Base-by-base conservation (phyloP, 2,888 invertebrate genomes). In the Lasioglossum villosulum region DNA sequence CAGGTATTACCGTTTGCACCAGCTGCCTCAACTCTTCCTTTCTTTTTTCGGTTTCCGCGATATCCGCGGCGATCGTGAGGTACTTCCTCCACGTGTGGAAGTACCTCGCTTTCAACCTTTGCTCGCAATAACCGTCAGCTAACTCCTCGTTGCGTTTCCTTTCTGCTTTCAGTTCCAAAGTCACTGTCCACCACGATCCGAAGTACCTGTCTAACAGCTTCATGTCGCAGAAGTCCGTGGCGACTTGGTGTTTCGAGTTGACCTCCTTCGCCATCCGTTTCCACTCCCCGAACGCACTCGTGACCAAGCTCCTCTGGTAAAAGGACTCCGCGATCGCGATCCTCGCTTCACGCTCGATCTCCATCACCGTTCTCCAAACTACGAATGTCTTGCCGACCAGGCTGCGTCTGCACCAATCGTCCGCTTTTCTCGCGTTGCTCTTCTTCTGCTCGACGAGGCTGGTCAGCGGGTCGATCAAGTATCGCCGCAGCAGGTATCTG, bases 221-320 rank as follows among this genome's bases (percentile, higher is more conserved):
- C 80, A 97, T 95, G 85, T 97, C 97, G 89, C 96, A 96, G 94
- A 97, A 97, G 94, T 98, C 98, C 80, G 96, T 96, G 4, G 98
- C 97, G 1, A 97, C 97, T 95, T 97, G 97, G 91, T 96, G 95
- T 93, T 97, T 96, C 87, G 96, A 95, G 14, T 82, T 92, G n/a
- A 82, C 87, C 42, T 90, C 86, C 37, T 82, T 88, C 1, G 88
- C 80, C 5, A 84, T 45, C 3, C 84, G 68, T 72, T 83, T 90
- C 95, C 94, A 95, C 27, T 90, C 74, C 37, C 56, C 83, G 23
- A 95, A 92, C 0, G 75, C 74, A 8, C 86, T 84, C 82, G 85
- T 86, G 45, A 92, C 72, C 68, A 95, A 82, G 82, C 93, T 94
- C 73, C 86, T 89, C 4, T 91, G 83, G 79, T 92, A 92, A 0